Evolutionary conservation across 2,888 invertebrate genomes (phyloP).

Genomic region (Aspidiotus destructor): DNA sequence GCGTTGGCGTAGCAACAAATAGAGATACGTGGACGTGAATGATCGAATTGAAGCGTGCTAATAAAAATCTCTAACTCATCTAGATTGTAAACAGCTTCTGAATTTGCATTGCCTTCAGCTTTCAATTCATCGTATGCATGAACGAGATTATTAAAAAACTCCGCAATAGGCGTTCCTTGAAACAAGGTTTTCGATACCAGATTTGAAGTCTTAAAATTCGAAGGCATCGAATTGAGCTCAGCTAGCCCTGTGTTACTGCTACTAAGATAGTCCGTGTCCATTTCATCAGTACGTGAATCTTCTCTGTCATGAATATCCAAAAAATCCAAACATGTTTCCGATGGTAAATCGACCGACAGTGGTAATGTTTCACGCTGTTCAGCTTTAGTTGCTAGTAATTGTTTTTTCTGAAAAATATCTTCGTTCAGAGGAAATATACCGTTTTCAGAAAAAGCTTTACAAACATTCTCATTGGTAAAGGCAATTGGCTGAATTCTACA

Average conservation of each 20-base stretch:
- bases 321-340: neutral
- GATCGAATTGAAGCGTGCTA: neutral
- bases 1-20: neutral
- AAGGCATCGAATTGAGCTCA: neutral
- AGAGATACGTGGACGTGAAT: neutral
- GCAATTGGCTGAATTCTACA: neutral
- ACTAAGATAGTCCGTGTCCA: neutral
- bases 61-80: conserved; percentile 1
- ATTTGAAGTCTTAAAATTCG: neutral
- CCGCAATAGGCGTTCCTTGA: neutral
- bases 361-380: neutral
- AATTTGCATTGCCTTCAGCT: neutral
- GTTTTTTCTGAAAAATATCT: neutral
- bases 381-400: neutral
- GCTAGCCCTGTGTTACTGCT: neutral
- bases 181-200: neutral
- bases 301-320: neutral
- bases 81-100: neutral
- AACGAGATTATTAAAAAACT: neutral
- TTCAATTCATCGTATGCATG: neutral
- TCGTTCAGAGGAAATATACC: conserved; percentile 8
- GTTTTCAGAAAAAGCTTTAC: neutral
- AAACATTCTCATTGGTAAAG: conserved; percentile 6
- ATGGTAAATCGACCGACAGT: neutral
- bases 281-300: neutral